Conservation (phyloP, 2,888 invertebrate genomes). For the Pristionchus exspectatus region DNA sequence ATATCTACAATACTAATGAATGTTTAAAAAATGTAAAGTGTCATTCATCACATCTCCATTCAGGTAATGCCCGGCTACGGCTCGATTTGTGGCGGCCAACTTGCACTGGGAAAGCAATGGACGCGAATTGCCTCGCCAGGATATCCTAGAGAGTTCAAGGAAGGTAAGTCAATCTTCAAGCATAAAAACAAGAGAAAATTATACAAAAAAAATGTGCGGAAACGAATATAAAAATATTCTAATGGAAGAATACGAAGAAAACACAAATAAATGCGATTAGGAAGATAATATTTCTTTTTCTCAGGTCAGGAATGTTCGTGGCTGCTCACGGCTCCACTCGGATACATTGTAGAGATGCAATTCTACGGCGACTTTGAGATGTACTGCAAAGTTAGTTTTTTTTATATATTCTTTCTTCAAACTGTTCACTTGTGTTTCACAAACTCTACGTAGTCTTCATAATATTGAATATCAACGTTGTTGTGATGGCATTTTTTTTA, state of each 20-base stretch:
- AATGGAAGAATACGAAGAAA: too few species aligned
- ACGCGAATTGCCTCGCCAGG: slow-evolving; percentile 74
- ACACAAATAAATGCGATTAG: neutral
- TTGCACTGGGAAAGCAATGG: slow-evolving; percentile 70
- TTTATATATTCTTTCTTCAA: neutral
- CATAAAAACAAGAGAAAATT: neutral
- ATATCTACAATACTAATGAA: too few species aligned
- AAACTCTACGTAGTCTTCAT: neutral
- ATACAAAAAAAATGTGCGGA: neutral
- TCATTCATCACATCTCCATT: neutral
- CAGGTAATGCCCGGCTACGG: slow-evolving; percentile 79
- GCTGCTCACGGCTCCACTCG: slow-evolving; percentile 76
- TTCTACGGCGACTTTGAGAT: slow-evolving; percentile 78
- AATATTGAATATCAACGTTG: too few species aligned
- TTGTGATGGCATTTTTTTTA: too few species aligned
- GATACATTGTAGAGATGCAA: slow-evolving; percentile 77
- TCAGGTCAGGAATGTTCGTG: slow-evolving; percentile 78
- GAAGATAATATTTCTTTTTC: neutral
- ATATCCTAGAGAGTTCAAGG: slow-evolving; percentile 77
- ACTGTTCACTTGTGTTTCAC: neutral
- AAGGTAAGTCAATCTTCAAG: slow-evolving; percentile 62
- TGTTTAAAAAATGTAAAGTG: too few species aligned
- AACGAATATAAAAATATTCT: too few species aligned
- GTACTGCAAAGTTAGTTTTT: slow-evolving; percentile 78
- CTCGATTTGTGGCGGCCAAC: slow-evolving; percentile 76